Conservation (phyloP, 2,113 vertebrate species). For the Natator depressus region DNA sequence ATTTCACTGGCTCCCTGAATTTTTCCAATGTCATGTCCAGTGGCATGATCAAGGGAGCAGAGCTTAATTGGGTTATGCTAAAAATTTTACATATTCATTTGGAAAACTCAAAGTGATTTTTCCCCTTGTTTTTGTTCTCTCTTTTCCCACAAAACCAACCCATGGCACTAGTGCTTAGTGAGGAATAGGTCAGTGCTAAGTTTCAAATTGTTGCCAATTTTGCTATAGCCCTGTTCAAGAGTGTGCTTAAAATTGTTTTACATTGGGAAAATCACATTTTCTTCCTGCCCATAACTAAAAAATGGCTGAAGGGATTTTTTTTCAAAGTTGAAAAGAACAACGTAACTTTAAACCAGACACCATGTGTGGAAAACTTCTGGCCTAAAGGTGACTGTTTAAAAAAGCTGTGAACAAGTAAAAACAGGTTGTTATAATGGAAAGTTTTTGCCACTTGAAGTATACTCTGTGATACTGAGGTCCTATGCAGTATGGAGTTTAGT, state of each 20-base stretch:
- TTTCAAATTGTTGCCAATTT: background rate
- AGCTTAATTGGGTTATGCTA: background rate
- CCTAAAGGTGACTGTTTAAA: background rate
- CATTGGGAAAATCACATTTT: background rate
- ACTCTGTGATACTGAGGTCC: background rate
- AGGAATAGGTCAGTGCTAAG: accelerated
- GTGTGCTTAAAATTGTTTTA: background rate
- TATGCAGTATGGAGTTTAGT: background rate
- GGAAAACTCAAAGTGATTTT: background rate
- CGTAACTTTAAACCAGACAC: background rate
- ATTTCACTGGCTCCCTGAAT: background rate
- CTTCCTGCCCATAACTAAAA: background rate
- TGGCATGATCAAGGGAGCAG: background rate
- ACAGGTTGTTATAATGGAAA: background rate
- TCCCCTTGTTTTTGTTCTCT: background rate
- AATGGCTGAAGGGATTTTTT: background rate
- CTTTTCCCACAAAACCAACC: background rate
- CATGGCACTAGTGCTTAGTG: background rate
- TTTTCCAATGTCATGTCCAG: background rate
- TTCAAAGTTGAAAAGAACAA: background rate
- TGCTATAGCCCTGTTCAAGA: background rate
- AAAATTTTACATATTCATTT: background rate
- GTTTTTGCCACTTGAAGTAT: background rate
- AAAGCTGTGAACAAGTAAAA: background rate
- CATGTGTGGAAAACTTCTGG: background rate